Base-by-base conservation (phyloP, 1,140 invertebrate genomes). In the Leptinotarsa lineolata region DNA sequence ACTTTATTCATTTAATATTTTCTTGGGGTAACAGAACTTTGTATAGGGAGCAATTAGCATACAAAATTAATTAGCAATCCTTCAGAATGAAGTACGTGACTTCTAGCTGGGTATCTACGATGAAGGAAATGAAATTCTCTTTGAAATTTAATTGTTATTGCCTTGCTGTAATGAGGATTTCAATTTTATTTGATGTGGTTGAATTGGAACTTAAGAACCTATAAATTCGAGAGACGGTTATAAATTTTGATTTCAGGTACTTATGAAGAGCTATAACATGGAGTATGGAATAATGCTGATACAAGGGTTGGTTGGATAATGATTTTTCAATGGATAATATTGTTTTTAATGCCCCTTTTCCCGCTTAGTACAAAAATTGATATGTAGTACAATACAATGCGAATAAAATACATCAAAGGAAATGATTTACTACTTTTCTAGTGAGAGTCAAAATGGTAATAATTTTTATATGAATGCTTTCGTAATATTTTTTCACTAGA, bases 1-100 rank as follows among this genome's bases (percentile, higher is more conserved):
- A 54, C 48, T 54, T 54, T 54, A 54, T 54, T 54, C 48, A 54
- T 54, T 54, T 18, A n/a, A 54, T 54, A 54, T 54, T 54, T 54
- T 54, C 48, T 54, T 54, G n/a, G 48, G 16, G 16, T 54, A 54
- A 54, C 3, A 54, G 48, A 54, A 54, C 48, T 54, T 15, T 54
- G 48, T 54, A n/a, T n/a, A 18, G n/a, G 15, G 15, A 54, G 16
- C n/a, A 54, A 54, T 54, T 54, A 54, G 48, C 48, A 54, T 54
- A 54, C 16, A 54, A 54, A 54, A 54, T 54, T 54, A 54, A 54
- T 54, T 54, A 54, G 48, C 15, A 54, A 16, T 54, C 48, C 48
- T 54, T 18, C 48, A 54, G 15, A 0, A n/a, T 54, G 48, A 54
- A 39, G 30, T 39, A 54, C 48, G 48, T 54, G 16, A 54, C 48